Percentiles rank a stretch among this genome's conserved stretches.
phyloP scores from a whole-genome alignment of 2,888 invertebrate species.

The Trissoscelio sp. region DNA sequence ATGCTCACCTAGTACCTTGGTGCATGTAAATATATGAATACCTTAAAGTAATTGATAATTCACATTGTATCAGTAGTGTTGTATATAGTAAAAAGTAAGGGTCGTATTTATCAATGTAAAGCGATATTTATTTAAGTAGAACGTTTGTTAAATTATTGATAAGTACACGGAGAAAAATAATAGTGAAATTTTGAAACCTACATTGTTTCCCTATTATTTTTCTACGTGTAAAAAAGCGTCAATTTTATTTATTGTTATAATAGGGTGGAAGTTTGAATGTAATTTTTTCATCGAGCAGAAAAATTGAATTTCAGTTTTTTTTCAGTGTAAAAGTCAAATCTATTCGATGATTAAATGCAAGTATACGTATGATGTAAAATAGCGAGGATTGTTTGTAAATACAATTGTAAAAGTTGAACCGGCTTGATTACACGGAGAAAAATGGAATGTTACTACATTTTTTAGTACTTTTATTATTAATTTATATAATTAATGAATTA shows the following conservation, averaged over 20 bases:
- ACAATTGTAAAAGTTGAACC: conserved; percentile 55
- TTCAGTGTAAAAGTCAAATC: no score
- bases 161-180: no score
- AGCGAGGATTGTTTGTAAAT: conserved; percentile 73
- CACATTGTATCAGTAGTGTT: conserved; percentile 31
- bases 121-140: conserved; percentile 34
- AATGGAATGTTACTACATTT: no score
- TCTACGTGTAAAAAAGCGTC: neutral
- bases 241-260: conserved; percentile 23
- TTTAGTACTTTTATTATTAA: no score
- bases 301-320: no score
- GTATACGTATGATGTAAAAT: conserved; percentile 21
- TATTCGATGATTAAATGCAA: conserved; percentile 17
- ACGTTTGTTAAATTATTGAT: no score
- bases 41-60: conserved; percentile 30
- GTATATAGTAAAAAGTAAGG: conserved; percentile 34
- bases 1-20: conserved; percentile 55
- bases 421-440: conserved; percentile 60
- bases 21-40: conserved; percentile 52
- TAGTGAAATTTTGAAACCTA: no score
- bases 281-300: conserved; percentile 13
- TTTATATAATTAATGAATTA: no score
- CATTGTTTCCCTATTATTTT: no score
- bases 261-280: neutral
- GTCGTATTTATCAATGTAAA: conserved; percentile 31